Evolutionary conservation across 2,888 invertebrate species (phyloP).

Genomic region (Heliconius charithonia): DNA sequence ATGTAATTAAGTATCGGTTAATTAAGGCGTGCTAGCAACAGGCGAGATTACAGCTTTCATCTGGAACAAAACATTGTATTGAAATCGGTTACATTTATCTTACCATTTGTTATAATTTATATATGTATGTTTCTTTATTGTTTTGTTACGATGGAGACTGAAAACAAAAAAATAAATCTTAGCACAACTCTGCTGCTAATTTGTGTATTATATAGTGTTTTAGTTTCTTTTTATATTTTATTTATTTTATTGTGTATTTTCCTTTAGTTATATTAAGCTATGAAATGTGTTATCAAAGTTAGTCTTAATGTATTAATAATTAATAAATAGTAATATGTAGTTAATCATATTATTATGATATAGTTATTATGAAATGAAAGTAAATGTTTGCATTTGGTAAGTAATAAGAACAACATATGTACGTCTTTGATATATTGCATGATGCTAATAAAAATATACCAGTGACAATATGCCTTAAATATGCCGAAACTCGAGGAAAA

Average conservation of each 20-base stretch:
- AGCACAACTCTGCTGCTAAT: too few relatives aligned
- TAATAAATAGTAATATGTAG: too few relatives aligned
- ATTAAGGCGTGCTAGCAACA: slow-evolving; percentile 20
- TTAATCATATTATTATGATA: too few relatives aligned
- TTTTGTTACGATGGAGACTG: not conserved
- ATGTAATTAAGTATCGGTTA: slow-evolving; percentile 28
- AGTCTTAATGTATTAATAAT: too few relatives aligned
- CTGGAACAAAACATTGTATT: slow-evolving; percentile 6
- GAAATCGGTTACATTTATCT: slow-evolving; percentile 9
- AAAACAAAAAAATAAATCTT: not conserved
- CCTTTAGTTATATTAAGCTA: too few relatives aligned
- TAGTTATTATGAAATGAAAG: too few relatives aligned
- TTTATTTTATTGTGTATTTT: too few relatives aligned
- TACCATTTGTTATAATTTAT: slow-evolving; percentile 1
- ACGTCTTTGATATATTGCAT: not conserved
- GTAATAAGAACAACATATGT: not conserved
- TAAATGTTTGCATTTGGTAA: too few relatives aligned
- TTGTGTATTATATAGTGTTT: too few relatives aligned
- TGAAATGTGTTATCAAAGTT: too few relatives aligned
- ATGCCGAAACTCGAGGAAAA: slow-evolving; percentile 49
- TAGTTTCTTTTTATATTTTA: too few relatives aligned
- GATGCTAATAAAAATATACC: not conserved
- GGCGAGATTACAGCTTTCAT: slow-evolving; percentile 24
- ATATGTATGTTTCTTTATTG: not conserved
- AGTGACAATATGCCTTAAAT: slow-evolving; percentile 27